phyloP scores from a whole-genome alignment of 2,113 vertebrate genomes.

The Megaceryle torquata region DNA sequence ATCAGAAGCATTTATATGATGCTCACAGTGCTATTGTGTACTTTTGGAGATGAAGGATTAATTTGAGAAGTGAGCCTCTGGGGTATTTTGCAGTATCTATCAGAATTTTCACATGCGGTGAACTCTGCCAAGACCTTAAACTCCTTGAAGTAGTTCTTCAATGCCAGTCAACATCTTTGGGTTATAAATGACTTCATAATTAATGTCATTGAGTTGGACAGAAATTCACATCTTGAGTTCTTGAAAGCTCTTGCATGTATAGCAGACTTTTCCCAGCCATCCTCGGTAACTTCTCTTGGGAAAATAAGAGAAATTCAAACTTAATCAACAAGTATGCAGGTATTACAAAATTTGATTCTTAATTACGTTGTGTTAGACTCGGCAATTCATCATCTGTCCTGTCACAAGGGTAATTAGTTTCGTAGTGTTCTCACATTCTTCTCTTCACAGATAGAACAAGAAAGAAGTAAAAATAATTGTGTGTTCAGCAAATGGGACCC shows the following conservation, averaged over 20 bases:
- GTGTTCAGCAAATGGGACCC: background rate
- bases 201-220: background rate
- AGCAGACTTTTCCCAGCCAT: background rate
- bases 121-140: background rate
- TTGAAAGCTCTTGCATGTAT: background rate
- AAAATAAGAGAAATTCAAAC: background rate
- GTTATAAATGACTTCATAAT: conserved; percentile 4
- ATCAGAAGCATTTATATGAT: background rate
- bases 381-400: background rate
- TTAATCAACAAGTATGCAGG: background rate
- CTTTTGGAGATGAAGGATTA: background rate
- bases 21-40: background rate
- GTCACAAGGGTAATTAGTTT: background rate
- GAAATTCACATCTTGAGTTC: background rate
- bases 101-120: background rate
- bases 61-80: background rate
- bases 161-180: background rate
- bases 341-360: background rate
- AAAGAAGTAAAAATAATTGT: background rate
- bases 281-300: background rate
- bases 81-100: background rate
- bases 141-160: conserved; percentile 16
- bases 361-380: background rate
- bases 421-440: background rate
- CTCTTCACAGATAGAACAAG: background rate